Percentiles rank a stretch among this genome's conserved stretches.
phyloP scores from a whole-genome alignment of 2,113 vertebrate genomes.

The Gymnocephalus cernua region DNA sequence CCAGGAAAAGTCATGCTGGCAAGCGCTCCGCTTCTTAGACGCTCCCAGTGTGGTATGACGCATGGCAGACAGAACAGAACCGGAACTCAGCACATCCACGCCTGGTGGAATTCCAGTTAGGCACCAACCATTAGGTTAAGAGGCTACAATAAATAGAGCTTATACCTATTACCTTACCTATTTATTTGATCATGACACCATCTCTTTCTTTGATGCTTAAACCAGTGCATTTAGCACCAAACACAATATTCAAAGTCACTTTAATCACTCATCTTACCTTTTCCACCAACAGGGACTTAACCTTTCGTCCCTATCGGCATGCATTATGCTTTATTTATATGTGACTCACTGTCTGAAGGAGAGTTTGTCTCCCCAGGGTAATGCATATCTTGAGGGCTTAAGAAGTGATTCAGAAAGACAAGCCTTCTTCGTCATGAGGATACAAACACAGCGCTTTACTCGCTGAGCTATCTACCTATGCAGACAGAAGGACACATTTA shows the following conservation, averaged over 20 bases:
- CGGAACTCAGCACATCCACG: too few species aligned
- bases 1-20: too few species aligned
- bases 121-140: too few species aligned
- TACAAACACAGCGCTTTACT: constrained; percentile 3
- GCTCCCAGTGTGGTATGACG: too few species aligned
- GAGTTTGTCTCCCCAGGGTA: constrained; percentile 25
- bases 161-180: too few species aligned
- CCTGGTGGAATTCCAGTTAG: too few species aligned
- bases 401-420: constrained; percentile 53
- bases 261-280: constrained; percentile 27
- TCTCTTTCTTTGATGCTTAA: constrained; percentile 12
- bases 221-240: constrained; percentile 7
- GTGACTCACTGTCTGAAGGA: constrained; percentile 24
- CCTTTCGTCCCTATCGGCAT: constrained; percentile 16
- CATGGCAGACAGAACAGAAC: too few species aligned
- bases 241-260: constrained; percentile 24
- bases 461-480: constrained; percentile 20
- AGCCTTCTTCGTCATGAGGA: constrained; percentile 28
- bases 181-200: not conserved
- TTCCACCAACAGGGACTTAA: constrained; percentile 17
- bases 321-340: constrained; percentile 36
- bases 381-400: constrained; percentile 51
- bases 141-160: too few species aligned
- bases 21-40: too few species aligned
- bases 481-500: constrained; percentile 34